Evolutionary conservation across 2,797 vertebrate species (phyloP).

Genomic region (Rhinoraja longicauda): DNA sequence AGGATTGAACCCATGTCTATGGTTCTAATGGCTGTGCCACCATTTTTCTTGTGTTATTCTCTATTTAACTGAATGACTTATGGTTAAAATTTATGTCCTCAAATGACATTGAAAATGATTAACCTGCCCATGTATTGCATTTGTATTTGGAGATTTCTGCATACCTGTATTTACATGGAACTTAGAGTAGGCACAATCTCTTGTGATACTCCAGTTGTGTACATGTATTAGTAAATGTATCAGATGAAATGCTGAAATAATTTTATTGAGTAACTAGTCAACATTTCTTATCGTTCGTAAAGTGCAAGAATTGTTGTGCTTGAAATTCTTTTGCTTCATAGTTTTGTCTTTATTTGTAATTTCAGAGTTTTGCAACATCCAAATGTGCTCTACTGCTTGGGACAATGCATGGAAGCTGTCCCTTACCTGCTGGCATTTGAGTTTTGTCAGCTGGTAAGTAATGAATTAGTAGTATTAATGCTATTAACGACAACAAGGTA

Average conservation of each 20-base stretch:
- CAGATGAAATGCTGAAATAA: not conserved
- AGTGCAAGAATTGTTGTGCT: not conserved
- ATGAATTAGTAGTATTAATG: not conserved
- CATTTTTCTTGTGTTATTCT: not conserved
- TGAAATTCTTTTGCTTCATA: not conserved
- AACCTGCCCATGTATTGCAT: not conserved
- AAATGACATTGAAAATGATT: not conserved
- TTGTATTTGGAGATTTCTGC: not conserved
- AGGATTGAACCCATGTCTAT: too few species aligned
- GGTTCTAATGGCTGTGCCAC: too few species aligned
- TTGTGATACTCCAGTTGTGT: not conserved
- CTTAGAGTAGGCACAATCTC: not conserved
- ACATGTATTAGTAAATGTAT: not conserved
- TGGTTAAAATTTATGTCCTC: not conserved
- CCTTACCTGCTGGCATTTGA: constrained; percentile 93
- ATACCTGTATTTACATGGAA: not conserved
- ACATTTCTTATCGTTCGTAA: not conserved
- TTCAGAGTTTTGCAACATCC: constrained; percentile 76
- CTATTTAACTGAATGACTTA: not conserved
- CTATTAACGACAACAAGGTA: not conserved
- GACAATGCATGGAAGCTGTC: constrained; percentile 90
- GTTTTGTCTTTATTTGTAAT: not conserved
- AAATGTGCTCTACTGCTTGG: constrained; percentile 87
- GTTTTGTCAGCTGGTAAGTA: constrained; percentile 91
- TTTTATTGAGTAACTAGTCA: not conserved